A percentile compares a stretch with the other conserved stretches of the same genome.
phyloP scores from a whole-genome alignment of 1,140 invertebrate genomes.

The Holcopasites calliopsidis region DNA sequence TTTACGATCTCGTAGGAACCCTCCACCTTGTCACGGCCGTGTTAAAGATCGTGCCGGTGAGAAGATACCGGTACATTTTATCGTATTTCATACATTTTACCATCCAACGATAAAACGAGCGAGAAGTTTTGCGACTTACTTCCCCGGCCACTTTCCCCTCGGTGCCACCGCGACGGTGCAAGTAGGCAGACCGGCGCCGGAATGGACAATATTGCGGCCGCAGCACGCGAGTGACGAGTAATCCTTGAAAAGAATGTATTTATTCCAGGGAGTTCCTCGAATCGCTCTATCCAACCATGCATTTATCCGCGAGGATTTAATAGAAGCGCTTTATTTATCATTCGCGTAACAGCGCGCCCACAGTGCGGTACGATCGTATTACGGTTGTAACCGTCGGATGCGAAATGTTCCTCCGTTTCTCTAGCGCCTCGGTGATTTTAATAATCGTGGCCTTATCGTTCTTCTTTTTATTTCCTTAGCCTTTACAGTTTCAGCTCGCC shows the following conservation, averaged over 20 bases:
- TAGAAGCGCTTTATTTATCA: slow-evolving; percentile 33
- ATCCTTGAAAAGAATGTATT: slow-evolving; percentile 27
- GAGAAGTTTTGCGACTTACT: slow-evolving; percentile 25
- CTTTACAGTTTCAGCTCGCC: too few relatives aligned
- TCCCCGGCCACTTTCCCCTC: slow-evolving; percentile 7
- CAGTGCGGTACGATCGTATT: background rate
- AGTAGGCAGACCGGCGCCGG: slow-evolving; percentile 31
- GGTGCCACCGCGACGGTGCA: background rate
- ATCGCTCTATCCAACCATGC: slow-evolving; percentile 27
- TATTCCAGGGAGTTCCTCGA: slow-evolving; percentile 21
- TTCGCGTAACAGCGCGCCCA: background rate
- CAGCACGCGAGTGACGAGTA: slow-evolving; percentile 11
- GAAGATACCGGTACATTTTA: slow-evolving; percentile 54
- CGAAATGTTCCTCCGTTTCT: background rate
- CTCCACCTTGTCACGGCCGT: slow-evolving; percentile 39
- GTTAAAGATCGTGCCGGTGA: slow-evolving; percentile 52
- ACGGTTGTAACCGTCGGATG: background rate
- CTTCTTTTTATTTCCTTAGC: too few relatives aligned
- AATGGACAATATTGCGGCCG: slow-evolving; percentile 17
- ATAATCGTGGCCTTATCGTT: too few relatives aligned
- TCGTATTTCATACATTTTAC: slow-evolving; percentile 55
- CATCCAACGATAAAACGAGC: slow-evolving; percentile 32
- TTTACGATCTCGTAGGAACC: slow-evolving; percentile 63
- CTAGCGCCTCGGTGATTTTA: background rate
- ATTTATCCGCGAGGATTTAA: slow-evolving; percentile 23